Percentiles rank a stretch among this genome's conserved stretches.
Evolutionary conservation across 2,113 vertebrate genomes (phyloP).

Genomic region (Ceuthmochares aereus): DNA sequence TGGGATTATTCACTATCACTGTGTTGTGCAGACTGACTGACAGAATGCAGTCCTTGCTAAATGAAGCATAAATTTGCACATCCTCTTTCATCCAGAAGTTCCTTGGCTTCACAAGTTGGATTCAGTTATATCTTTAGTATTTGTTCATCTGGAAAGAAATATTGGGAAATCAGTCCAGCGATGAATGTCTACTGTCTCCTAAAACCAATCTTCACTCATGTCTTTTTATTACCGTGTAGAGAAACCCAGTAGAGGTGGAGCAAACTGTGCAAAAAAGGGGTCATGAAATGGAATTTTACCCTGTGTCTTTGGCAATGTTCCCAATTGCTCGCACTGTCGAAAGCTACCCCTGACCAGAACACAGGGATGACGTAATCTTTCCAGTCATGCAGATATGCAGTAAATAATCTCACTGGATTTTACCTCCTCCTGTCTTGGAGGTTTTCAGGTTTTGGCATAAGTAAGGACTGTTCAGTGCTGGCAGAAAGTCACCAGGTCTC

Average conservation of each 20-base stretch:
- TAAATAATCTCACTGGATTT: not conserved
- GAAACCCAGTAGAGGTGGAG: not conserved
- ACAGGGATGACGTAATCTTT: not conserved
- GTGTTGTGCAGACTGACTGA: not conserved
- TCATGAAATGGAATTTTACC: not conserved
- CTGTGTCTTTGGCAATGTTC: not conserved
- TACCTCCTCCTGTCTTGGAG: not conserved
- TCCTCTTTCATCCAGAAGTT: not conserved
- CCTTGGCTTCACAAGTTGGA: not conserved
- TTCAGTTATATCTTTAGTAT: not conserved
- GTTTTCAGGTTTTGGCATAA: not conserved
- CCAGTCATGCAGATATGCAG: not conserved
- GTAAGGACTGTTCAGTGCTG: not conserved
- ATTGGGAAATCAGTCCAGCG: not conserved
- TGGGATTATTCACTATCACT: not conserved
- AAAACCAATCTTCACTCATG: not conserved
- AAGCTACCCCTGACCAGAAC: not conserved
- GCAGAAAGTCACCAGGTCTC: not conserved
- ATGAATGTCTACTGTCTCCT: not conserved
- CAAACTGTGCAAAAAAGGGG: not conserved
- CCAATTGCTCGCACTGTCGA: not conserved
- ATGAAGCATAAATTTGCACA: not conserved
- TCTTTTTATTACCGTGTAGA: not conserved
- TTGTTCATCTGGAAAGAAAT: not conserved
- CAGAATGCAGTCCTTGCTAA: not conserved